Base-by-base conservation (phyloP, 1,140 invertebrate species). In the Cydia strobilella region DNA sequence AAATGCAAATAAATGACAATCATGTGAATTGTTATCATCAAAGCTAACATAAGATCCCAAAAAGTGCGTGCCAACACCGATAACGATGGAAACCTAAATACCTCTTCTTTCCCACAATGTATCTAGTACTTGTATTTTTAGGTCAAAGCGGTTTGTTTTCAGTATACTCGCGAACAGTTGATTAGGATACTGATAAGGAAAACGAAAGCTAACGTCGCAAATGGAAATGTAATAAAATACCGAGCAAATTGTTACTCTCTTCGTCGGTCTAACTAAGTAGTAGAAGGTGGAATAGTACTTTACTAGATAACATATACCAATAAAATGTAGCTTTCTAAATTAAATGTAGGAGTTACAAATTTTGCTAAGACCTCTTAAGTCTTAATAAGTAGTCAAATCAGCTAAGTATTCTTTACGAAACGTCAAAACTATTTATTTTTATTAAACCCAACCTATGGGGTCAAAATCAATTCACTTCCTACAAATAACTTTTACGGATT, bases 131-230 rank as follows among this genome's bases (percentile, higher is more conserved):
- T 42, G 31, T 31, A 42, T 69, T 69, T 65, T 66, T 66, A 35
- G 65, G 65, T 69, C 65, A 42, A 69, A 39, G 35, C 31, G n/a
- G 65, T 69, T 69, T 15, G 63, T 69, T 69, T 69, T 18, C 54
- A 20, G 54, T 42, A 23, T 69, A 69, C 65, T 6, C 31, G 31
- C 31, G 65, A 59, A 54, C 6, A 59, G 54, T 59, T 2, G 54
- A 69, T 69, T 69, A 69, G 35, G 65, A 69, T 69, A 35, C 31
- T 35, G 65, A 69, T 69, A 69, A 69, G 27, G 15, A 39, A 69
- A 69, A 69, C 65, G 65, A 31, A 69, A 69, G 31, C 5, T 20
- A 39, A 59, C 20, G 54, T 48, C 15, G 13, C 18, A 59, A 59
- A 59, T 59, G 20, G 6, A 59, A 59, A 23, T 59, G 54, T 18